Evolutionary conservation across 1,140 invertebrate species (phyloP).

Genomic region (Mactra quadrangularis): DNA sequence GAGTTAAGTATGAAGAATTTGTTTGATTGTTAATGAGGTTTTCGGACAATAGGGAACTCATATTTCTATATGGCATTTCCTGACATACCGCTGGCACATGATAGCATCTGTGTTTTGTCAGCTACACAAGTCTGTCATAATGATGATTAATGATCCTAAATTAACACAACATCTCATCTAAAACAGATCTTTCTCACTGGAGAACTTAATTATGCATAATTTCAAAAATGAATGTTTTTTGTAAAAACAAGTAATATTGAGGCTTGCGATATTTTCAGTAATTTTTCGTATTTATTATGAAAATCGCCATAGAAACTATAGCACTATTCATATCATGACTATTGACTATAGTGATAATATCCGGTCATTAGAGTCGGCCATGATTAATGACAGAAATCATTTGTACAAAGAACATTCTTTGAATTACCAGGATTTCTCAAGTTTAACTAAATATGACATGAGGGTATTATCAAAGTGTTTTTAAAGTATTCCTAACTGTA

Average conservation of each 20-base stretch:
- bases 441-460: no score
- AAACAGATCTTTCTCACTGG: slow-evolving; percentile 22
- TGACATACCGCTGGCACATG: neutral
- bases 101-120: slow-evolving; percentile 24
- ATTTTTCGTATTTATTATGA: no score
- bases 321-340: neutral
- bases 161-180: slow-evolving; percentile 22
- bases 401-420: neutral
- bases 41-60: no score
- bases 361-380: slow-evolving; percentile 17
- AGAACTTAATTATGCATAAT: slow-evolving; percentile 37
- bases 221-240: slow-evolving; percentile 33
- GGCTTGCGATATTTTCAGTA: neutral
- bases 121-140: slow-evolving; percentile 2
- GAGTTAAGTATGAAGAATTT: no score
- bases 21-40: no score
- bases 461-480: no score
- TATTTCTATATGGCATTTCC: no score
- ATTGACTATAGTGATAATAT: slow-evolving; percentile 29
- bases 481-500: no score
- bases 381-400: slow-evolving; percentile 43
- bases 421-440: no score
- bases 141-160: slow-evolving; percentile 26
- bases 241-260: slow-evolving; percentile 6
- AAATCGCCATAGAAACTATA: no score